These are phyloP conservation scores for Abrostola triplasia DNA, from an alignment of 2,888 invertebrate genomes.

Conservation along the genomic window DNA sequence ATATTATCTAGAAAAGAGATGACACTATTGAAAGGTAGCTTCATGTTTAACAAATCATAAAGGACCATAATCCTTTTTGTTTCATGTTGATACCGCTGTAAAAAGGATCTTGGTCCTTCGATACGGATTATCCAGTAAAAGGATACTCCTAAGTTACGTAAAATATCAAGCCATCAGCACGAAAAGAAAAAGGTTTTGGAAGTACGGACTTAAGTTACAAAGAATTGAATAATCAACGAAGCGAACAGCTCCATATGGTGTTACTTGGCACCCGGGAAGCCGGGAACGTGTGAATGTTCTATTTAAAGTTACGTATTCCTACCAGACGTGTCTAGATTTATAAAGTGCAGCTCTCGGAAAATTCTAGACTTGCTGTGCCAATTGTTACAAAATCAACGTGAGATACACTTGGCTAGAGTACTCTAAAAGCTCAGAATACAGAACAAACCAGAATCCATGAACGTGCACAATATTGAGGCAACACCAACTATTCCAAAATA, in stretches of 20 bases:
- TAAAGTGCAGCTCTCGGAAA: slow-evolving; percentile 11
- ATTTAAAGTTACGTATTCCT: slow-evolving; percentile 32
- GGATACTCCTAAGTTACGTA: not conserved
- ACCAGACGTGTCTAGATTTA: slow-evolving; percentile 18
- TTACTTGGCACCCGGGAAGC: not conserved
- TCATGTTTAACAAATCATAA: not conserved
- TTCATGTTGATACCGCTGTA: not conserved
- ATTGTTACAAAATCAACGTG: not conserved
- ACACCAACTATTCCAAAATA: too few species aligned
- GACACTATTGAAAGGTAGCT: too few species aligned
- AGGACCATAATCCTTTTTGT: not conserved
- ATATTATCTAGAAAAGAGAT: too few species aligned
- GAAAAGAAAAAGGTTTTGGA: not conserved
- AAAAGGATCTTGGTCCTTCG: slow-evolving; percentile 2
- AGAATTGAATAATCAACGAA: slow-evolving; percentile 3
- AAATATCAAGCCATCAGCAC: not conserved
- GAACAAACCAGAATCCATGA: too few species aligned
- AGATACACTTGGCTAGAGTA: too few species aligned
- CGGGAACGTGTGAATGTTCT: slow-evolving; percentile 37
- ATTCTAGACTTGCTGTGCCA: not conserved
- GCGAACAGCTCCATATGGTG: not conserved
- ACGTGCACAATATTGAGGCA: too few species aligned
- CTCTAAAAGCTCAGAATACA: too few species aligned
- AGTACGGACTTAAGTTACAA: not conserved
- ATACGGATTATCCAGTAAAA: not conserved